A percentile compares a stretch with the other conserved stretches of the same genome.
These are phyloP conservation scores for Ptilorrhoa leucosticta DNA, from an alignment of 2,113 vertebrate species.

Conservation along the genomic window DNA sequence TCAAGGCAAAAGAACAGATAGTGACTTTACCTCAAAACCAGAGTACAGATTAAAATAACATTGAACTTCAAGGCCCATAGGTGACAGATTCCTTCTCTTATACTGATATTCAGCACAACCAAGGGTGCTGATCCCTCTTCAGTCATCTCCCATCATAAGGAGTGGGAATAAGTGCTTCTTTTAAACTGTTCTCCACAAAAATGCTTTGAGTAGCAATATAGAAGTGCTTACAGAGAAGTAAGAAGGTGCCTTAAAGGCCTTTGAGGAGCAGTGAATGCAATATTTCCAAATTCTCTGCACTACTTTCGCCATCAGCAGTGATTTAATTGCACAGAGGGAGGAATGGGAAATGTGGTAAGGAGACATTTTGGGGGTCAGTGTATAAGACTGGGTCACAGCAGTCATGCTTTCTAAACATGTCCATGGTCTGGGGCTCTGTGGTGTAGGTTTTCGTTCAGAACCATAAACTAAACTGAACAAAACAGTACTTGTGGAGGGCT, in stretches of 20 bases:
- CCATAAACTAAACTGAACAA: background rate
- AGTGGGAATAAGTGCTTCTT: background rate
- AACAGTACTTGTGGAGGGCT: background rate
- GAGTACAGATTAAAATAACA: background rate
- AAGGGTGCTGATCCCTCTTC: background rate
- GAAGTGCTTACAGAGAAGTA: background rate
- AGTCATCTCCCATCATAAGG: background rate
- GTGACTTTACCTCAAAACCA: background rate
- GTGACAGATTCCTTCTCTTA: background rate
- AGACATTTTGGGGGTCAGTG: background rate
- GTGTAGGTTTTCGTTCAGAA: background rate
- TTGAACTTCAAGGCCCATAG: background rate
- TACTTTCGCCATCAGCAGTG: background rate
- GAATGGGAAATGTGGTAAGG: background rate
- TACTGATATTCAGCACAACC: background rate
- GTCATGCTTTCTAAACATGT: background rate
- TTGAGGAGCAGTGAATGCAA: background rate
- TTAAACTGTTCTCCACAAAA: background rate
- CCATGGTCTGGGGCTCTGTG: background rate
- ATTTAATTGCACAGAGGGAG: background rate
- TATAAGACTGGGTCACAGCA: background rate
- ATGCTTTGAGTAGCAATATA: background rate
- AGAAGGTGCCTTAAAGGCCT: background rate
- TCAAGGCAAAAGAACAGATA: background rate
- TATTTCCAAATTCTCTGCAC: background rate